A percentile compares a stretch with the other conserved stretches of the same genome.
These are phyloP conservation scores for Paedocypris sp. DNA, from an alignment of 2,113 vertebrate species.

Conservation along the genomic window DNA sequence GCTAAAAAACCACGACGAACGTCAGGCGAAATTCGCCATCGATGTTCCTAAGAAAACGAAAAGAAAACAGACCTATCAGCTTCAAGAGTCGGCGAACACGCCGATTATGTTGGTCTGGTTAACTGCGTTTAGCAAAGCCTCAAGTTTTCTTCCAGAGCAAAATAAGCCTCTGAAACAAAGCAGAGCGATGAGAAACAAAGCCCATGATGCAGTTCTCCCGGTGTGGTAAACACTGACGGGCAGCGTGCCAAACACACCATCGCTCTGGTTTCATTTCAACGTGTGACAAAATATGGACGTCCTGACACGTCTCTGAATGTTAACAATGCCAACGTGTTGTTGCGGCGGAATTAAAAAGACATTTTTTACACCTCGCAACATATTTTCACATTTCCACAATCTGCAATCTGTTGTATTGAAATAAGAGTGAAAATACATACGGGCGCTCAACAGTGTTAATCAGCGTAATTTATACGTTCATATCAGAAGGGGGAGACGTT, in stretches of 20 bases:
- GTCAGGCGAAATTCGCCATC: too few species aligned
- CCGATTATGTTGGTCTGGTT: too few species aligned
- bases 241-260: constrained; percentile 46
- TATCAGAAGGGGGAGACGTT: constrained; percentile 47
- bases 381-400: constrained; percentile 50
- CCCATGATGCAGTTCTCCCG: not conserved
- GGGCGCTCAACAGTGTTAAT: constrained; percentile 56
- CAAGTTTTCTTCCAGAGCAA: not conserved
- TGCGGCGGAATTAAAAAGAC: constrained; percentile 49
- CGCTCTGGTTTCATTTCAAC: constrained; percentile 47
- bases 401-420: constrained; percentile 58
- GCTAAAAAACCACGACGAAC: too few species aligned
- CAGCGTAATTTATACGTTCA: constrained; percentile 53
- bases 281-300: constrained; percentile 55
- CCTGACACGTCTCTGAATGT: constrained; percentile 59
- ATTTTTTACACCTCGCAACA: constrained; percentile 59
- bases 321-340: constrained; percentile 56
- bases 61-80: too few species aligned
- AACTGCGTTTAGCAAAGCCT: not conserved
- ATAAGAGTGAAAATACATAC: constrained; percentile 48
- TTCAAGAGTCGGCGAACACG: too few species aligned
- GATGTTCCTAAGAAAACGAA: too few species aligned
- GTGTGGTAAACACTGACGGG: constrained; percentile 18
- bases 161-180: not conserved
- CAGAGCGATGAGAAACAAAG: not conserved